Percentiles rank a stretch among this genome's conserved stretches.
These are phyloP conservation scores for Hirtodrosophila duncani DNA, from an alignment of 2,888 invertebrate species.

Conservation along the genomic window DNA sequence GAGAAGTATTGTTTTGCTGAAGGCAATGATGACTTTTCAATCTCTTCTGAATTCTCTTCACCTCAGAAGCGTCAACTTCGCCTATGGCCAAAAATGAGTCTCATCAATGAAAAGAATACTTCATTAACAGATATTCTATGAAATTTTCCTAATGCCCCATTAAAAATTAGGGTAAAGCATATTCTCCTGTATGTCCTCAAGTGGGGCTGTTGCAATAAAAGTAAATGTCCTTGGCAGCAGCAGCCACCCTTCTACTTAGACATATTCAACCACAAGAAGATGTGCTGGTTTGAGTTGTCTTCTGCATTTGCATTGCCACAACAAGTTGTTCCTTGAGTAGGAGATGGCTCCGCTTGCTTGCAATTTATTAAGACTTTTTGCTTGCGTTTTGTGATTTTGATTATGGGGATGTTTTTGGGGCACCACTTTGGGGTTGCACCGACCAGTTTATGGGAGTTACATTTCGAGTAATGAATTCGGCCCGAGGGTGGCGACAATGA, in stretches of 20 bases:
- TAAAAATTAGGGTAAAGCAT: no score
- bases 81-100: no score
- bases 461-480: conserved; percentile 56
- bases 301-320: conserved; percentile 59
- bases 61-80: no score
- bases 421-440: conserved; percentile 61
- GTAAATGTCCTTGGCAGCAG: conserved; percentile 42
- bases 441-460: conserved; percentile 46
- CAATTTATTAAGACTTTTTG: conserved; percentile 44
- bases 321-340: conserved; percentile 45
- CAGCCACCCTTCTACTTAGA: conserved; percentile 39
- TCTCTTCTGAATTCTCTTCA: no score
- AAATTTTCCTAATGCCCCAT: no score
- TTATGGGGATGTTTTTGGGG: conserved; percentile 41
- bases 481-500: conserved; percentile 53
- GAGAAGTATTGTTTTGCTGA: no score
- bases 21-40: no score
- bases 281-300: conserved; percentile 49
- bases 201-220: conserved; percentile 47
- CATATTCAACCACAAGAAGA: not conserved
- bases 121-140: no score
- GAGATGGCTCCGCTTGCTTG: conserved; percentile 1
- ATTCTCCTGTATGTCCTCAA: conserved; percentile 29
- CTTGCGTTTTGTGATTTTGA: conserved; percentile 39
- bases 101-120: no score